These are phyloP conservation scores for Macrotus californicus DNA, from an alignment of 2,113 vertebrate species.

Conservation along the genomic window DNA sequence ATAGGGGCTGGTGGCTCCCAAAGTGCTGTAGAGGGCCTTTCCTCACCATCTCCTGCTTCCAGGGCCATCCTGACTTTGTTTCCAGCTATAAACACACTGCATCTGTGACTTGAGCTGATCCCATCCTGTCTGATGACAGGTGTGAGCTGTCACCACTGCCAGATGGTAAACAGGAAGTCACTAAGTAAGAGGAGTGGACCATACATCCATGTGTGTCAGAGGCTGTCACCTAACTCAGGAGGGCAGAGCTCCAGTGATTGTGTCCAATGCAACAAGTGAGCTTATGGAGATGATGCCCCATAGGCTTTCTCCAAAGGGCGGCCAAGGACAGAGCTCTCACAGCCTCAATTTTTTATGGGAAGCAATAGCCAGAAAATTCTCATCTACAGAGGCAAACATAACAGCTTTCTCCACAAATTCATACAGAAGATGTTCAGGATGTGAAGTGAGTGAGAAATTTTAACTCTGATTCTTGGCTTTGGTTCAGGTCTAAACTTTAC, in stretches of 20 bases:
- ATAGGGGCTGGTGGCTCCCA: rapidly evolving
- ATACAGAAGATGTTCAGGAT: not conserved
- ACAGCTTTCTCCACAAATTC: not conserved
- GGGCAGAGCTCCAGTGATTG: not conserved
- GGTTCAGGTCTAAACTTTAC: not conserved
- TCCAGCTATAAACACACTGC: not conserved
- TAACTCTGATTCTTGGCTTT: not conserved
- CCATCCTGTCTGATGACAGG: not conserved
- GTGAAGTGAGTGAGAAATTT: not conserved
- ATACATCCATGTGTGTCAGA: not conserved
- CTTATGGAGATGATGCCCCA: rapidly evolving
- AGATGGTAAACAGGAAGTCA: not conserved
- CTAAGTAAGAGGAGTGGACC: not conserved
- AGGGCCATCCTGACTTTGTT: not conserved
- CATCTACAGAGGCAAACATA: not conserved
- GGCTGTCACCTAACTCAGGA: not conserved
- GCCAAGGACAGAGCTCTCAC: rapidly evolving
- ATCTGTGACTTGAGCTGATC: not conserved
- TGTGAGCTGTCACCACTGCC: not conserved
- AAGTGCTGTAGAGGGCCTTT: not conserved
- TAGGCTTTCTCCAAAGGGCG: not conserved
- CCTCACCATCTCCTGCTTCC: not conserved
- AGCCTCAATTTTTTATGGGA: not conserved
- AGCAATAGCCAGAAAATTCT: not conserved
- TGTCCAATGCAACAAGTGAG: not conserved